Evolutionary conservation across 2,113 vertebrate genomes (phyloP).

Genomic region (Tapirus terrestris): DNA sequence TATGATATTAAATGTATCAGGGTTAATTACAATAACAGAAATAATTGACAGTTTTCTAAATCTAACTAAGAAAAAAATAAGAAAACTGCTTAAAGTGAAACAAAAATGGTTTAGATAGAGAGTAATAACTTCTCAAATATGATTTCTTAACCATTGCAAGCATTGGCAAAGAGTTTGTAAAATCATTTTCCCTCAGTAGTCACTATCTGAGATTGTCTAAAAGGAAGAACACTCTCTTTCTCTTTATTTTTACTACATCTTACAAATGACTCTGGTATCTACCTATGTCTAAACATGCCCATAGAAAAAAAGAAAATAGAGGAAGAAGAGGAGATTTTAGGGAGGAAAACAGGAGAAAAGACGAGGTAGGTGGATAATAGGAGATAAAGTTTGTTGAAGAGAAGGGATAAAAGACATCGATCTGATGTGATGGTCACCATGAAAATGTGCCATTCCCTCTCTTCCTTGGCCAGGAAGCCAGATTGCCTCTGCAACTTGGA

Average conservation of each 20-base stretch:
- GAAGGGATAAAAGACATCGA: neutral
- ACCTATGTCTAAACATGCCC: neutral
- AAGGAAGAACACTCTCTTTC: neutral
- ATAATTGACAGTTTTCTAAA: neutral
- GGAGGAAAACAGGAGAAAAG: neutral
- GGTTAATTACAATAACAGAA: neutral
- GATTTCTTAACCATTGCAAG: neutral
- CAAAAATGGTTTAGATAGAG: neutral
- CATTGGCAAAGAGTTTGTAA: neutral
- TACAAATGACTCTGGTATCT: neutral
- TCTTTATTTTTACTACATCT: neutral
- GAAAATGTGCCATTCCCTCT: rapidly evolving
- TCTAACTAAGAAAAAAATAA: neutral
- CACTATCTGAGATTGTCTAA: neutral
- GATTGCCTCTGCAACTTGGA: neutral
- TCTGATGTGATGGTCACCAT: neutral
- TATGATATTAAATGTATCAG: neutral
- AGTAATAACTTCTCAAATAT: neutral
- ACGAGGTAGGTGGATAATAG: neutral
- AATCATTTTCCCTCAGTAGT: neutral
- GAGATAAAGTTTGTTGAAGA: neutral
- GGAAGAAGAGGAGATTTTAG: neutral
- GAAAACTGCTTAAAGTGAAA: neutral
- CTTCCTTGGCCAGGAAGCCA: neutral
- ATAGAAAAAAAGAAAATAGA: neutral